These are phyloP conservation scores for Erynnis tages DNA, from an alignment of 2,888 invertebrate genomes.

Conservation along the genomic window DNA sequence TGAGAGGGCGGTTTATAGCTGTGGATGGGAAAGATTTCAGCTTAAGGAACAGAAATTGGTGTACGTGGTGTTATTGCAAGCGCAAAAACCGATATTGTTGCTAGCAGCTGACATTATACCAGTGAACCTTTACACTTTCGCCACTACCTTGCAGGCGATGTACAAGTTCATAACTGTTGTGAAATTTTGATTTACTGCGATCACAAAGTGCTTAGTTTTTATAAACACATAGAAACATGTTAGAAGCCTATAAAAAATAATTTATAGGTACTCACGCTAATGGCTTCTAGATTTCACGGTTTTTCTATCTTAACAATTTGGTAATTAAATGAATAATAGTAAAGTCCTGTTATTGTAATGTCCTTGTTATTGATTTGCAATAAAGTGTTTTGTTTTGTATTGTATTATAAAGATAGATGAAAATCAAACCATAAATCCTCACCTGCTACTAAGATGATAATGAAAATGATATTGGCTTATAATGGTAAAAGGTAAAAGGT, in stretches of 20 bases:
- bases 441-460: too few relatives aligned
- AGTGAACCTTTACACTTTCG: constrained; percentile 68
- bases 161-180: constrained; percentile 68
- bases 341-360: too few relatives aligned
- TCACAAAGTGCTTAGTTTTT: neutral
- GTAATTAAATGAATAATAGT: too few relatives aligned
- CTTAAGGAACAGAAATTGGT: constrained; percentile 52
- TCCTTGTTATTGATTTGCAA: too few relatives aligned
- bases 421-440: too few relatives aligned
- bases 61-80: constrained; percentile 53
- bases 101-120: constrained; percentile 67
- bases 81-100: constrained; percentile 57
- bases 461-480: too few relatives aligned
- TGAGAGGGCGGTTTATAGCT: constrained; percentile 58
- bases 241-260: too few relatives aligned
- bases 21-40: constrained; percentile 69
- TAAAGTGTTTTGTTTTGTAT: too few relatives aligned
- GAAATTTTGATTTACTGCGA: constrained; percentile 43
- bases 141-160: constrained; percentile 58
- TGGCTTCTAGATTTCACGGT: too few relatives aligned
- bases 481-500: neutral
- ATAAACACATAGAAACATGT: neutral
- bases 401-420: too few relatives aligned
- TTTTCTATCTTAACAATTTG: too few relatives aligned
- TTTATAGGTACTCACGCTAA: too few relatives aligned